Percentiles rank a stretch among this genome's conserved stretches.
Evolutionary conservation across 2,797 vertebrate species (phyloP).

Genomic region (Melanotaenia pygmaea): DNA sequence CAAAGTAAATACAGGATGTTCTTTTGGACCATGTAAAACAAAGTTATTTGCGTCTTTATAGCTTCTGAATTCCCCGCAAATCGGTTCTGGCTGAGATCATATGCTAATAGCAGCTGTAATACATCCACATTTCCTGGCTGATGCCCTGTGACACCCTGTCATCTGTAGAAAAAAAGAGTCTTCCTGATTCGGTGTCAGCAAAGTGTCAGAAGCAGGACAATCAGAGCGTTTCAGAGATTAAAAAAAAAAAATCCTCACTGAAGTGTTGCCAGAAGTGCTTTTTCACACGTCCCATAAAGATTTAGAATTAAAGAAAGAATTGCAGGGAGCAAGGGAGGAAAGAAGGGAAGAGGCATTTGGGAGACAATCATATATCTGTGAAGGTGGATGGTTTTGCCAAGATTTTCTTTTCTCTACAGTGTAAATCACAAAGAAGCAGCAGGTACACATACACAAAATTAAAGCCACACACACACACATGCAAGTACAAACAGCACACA

Average conservation of each 20-base stretch:
- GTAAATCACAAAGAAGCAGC: slow-evolving; percentile 45
- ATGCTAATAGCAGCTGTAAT: slow-evolving; percentile 34
- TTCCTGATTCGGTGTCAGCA: slow-evolving; percentile 40
- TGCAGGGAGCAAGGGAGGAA: slow-evolving; percentile 41
- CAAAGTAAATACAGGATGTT: slow-evolving; percentile 33
- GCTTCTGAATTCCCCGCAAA: slow-evolving; percentile 16
- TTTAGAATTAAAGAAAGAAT: slow-evolving; percentile 58
- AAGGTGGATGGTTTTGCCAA: slow-evolving; percentile 41
- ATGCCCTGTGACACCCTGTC: slow-evolving; percentile 13
- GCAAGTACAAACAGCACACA: background rate
- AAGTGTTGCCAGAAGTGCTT: slow-evolving; percentile 27
- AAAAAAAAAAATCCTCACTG: slow-evolving; percentile 36
- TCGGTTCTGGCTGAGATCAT: slow-evolving; percentile 37
- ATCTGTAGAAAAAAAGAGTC: slow-evolving; percentile 25
- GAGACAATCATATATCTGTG: slow-evolving; percentile 48
- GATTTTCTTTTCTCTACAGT: slow-evolving; percentile 9
- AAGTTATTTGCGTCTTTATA: slow-evolving; percentile 12
- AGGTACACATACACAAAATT: background rate
- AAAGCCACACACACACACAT: slow-evolving; percentile 5
- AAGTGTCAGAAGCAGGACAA: slow-evolving; percentile 34
- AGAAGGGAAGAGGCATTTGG: slow-evolving; percentile 16
- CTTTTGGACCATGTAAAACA: slow-evolving; percentile 33
- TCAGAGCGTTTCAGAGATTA: slow-evolving; percentile 36
- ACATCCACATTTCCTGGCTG: slow-evolving; percentile 37
- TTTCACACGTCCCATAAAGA: slow-evolving; percentile 70